Base-by-base conservation (phyloP, 2,888 invertebrate genomes). In the Enoplolaimus lenunculus region DNA sequence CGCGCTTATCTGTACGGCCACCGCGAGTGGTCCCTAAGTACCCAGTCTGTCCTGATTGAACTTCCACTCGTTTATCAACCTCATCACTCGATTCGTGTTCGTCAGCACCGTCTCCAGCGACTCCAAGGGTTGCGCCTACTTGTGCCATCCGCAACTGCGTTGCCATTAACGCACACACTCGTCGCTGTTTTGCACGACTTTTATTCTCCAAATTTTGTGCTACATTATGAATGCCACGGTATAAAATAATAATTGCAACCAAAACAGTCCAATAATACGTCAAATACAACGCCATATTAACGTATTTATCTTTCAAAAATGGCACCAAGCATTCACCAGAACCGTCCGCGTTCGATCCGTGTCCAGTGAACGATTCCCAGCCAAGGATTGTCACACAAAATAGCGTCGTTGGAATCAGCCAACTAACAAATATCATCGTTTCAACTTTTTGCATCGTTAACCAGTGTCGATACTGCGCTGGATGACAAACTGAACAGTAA, bases 401-500 rank as follows among this genome's bases (percentile, higher is more conserved):
- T 34, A 80, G 75, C 62, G 75, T 68, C 59, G 77, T 76, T 1
- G 80, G 78, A 60, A 80, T 62, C 2, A 80, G 57, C 80, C 80
- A 80, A 1, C 77, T 77, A 66, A 78, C 67, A 65, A 77, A 68
- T 60, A 80, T 80, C 34, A 77, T 72, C 29, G 60, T 31, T 65
- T 16, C 64, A 16, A 95, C 94, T 76, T 90, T 87, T 74, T 88
- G 88, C 79, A 93, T 91, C 1, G 95, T 77, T 70, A 79, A 79
- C 80, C 80, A 80, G 72, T 78, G 77, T 2, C 80, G 71, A 71
- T 80, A 80, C 69, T 75, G 75, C 34, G 80, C 79, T 16, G 80
- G 78, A 68, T 80, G 77, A 59, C 78, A 78, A 3, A 80, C 80
- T 71, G 75, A 76, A 33, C 72, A 7, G 60, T 72, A 71, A 31